Evolutionary conservation across 2,797 vertebrate genomes (phyloP).

Genomic region (Sebastes iracundus): DNA sequence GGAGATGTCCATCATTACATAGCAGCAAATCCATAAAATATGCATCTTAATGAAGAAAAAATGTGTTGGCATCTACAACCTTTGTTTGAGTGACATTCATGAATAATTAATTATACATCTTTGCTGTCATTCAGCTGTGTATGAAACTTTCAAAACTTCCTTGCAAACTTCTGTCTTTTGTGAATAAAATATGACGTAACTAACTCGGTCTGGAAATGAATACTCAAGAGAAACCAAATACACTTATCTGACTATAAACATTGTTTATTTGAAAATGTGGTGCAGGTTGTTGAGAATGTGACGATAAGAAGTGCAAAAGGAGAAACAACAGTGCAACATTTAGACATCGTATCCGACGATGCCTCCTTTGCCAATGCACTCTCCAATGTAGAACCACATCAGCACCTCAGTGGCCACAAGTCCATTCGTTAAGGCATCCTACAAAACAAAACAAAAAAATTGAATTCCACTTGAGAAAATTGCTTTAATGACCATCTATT

Average conservation of each 20-base stretch:
- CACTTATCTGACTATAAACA: conserved; percentile 46
- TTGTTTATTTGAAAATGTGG: conserved; percentile 69
- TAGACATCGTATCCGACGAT: conserved; percentile 91
- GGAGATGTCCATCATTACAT: conserved; percentile 95
- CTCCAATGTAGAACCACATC: conserved; percentile 96
- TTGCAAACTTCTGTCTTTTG: background rate
- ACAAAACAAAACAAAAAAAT: conserved; percentile 9
- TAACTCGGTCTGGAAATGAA: background rate
- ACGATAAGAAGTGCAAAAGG: conserved; percentile 28
- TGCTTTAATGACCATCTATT: background rate
- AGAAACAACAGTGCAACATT: conserved; percentile 56
- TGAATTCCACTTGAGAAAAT: background rate
- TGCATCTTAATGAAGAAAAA: background rate
- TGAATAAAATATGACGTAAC: conserved; percentile 20
- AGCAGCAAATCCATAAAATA: conserved; percentile 24
- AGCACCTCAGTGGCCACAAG: conserved; percentile 91
- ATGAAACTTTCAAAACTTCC: background rate
- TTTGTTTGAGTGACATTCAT: background rate
- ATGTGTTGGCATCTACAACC: background rate
- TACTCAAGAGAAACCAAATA: background rate
- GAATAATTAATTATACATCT: background rate
- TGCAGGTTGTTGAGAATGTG: conserved; percentile 52
- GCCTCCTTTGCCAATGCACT: conserved; percentile 91
- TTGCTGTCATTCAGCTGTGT: background rate
- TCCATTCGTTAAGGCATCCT: conserved; percentile 92